Base-by-base conservation (phyloP, 1,140 invertebrate species). In the Mycetomoellerius zeteki region DNA sequence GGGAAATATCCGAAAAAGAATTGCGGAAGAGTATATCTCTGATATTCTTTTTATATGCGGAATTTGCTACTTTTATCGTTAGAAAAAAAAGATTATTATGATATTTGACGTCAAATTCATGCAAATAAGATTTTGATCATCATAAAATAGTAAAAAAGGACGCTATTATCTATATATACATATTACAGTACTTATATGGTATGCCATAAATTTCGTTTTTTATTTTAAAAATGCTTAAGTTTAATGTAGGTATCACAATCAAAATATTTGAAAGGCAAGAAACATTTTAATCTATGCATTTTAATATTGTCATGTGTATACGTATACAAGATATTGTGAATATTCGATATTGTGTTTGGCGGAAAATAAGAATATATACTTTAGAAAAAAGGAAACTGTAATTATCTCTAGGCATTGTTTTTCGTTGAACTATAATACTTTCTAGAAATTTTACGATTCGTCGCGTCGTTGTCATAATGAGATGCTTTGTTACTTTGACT, bases 391-490 rank as follows among this genome's bases (percentile, higher is more conserved):
- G 5, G 1, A 21, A 30, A 77, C n/a, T 80, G 4, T 21, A 69
- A 82, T 60, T 43, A 47, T 73, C 47, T 19, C 47, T 1, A 0
- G 19, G 47, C 19, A 2, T 33, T 24, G 7, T 80, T 71, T 33
- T 76, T 58, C 72, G 60, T 21, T 58, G 33, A 65, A 86, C 21
- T 8, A 76, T 85, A 73, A 77, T 67, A 86, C 86, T 84, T 58
- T 86, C 76, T 50, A 43, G n/a, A 27, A 72, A 52, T 58, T 76
- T 75, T 72, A 27, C 52, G 24, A 76, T 56, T 21, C 78, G 37
- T 87, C 58, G 88, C 78, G 37, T 85, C 58, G 88, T 89, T 88
- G 71, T 56, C 43, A 69, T 90, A 90, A 90, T 73, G 80, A 90
- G 56, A 81, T 72, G 71, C 52, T 81, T 90, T 90, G 88, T 90